Conservation (phyloP, 2,888 invertebrate genomes). For the Eubasilissa splendida region DNA sequence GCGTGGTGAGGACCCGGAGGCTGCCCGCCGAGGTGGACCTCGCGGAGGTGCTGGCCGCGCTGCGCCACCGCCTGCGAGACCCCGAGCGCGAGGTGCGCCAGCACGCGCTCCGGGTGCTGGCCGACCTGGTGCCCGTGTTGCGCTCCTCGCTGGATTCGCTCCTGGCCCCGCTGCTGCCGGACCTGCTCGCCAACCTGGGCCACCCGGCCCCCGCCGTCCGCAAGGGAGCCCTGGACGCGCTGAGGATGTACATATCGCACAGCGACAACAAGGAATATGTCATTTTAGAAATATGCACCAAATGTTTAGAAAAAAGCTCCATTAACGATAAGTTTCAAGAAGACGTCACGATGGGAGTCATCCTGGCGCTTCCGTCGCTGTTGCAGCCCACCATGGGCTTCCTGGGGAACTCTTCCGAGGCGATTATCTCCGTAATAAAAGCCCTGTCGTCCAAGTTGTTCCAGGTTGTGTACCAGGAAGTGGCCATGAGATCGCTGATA, state of each 20-base stretch:
- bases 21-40: conserved; percentile 81
- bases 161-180: conserved; percentile 76
- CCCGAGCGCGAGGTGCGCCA: conserved; percentile 90
- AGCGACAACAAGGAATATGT: conserved; percentile 80
- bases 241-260: conserved; percentile 81
- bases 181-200: conserved; percentile 85
- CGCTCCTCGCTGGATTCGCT: conserved; percentile 79
- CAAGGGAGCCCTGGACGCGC: conserved; percentile 84
- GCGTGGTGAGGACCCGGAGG: conserved; percentile 81
- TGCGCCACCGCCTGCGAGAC: conserved; percentile 81
- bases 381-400: conserved; percentile 73
- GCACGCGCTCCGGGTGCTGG: conserved; percentile 84
- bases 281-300: conserved; percentile 76
- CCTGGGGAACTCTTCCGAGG: conserved; percentile 68
- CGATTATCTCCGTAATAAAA: conserved; percentile 71
- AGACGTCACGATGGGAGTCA: conserved; percentile 77
- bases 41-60: conserved; percentile 78
- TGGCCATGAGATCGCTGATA: conserved; percentile 78
- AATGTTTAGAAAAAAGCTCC: conserved; percentile 77
- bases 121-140: conserved; percentile 84
- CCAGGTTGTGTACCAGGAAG: conserved; percentile 74
- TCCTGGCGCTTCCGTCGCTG: conserved; percentile 77
- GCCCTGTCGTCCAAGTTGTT: conserved; percentile 73
- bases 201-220: conserved; percentile 86
- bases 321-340: conserved; percentile 71